Evolutionary conservation across 2,113 vertebrate species (phyloP).

Genomic region (Heterocephalus glaber): DNA sequence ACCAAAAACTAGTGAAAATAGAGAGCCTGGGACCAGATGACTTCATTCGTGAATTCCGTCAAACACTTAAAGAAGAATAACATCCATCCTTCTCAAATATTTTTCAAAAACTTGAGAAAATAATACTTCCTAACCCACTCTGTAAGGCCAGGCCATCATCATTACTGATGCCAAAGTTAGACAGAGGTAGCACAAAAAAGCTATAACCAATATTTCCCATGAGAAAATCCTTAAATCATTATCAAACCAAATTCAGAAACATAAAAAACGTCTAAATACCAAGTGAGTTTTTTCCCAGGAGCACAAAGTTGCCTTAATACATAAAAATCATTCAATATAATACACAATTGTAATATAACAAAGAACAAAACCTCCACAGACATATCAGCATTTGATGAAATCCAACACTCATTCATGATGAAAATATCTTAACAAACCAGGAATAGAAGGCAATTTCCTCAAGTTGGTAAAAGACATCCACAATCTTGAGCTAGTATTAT

Average conservation of each 20-base stretch:
- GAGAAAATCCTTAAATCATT: slow-evolving; percentile 29
- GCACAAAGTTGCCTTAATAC: neutral
- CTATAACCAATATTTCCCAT: neutral
- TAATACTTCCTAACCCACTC: neutral
- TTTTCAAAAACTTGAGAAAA: neutral
- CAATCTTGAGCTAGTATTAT: neutral
- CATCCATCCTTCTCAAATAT: neutral
- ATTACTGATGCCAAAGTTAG: slow-evolving; percentile 1
- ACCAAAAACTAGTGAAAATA: neutral
- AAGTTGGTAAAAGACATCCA: neutral
- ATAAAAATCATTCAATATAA: slow-evolving; percentile 3
- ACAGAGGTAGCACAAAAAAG: slow-evolving; percentile 2
- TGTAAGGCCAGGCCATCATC: neutral
- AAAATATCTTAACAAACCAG: slow-evolving; percentile 32
- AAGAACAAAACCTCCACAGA: neutral
- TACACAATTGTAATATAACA: neutral
- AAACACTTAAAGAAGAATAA: slow-evolving; percentile 25
- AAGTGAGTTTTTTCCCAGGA: neutral
- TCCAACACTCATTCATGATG: neutral
- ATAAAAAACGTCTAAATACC: neutral
- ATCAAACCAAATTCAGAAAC: slow-evolving; percentile 35
- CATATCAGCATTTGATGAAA: slow-evolving; percentile 34
- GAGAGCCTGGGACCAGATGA: neutral
- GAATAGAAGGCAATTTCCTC: neutral
- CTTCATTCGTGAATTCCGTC: slow-evolving; percentile 20